Conservation (phyloP, 2,888 invertebrate genomes). For the Amphipyra berbera region DNA sequence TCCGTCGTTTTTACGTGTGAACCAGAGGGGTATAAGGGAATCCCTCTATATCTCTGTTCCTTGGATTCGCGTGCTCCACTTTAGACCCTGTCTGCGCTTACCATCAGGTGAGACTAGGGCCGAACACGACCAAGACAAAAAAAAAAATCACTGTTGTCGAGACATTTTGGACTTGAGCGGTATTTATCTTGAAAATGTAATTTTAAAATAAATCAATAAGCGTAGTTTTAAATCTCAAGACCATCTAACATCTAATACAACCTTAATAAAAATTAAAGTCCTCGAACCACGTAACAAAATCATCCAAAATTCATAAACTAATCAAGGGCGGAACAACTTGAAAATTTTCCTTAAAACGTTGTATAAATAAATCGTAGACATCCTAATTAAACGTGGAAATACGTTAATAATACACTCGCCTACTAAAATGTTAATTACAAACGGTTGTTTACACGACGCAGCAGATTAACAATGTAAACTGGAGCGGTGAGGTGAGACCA, state of each 20-base stretch:
- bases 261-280: conserved; percentile 22
- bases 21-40: no score
- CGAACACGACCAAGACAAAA: no score
- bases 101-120: no score
- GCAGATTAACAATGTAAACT: conserved; percentile 70
- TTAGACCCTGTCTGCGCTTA: no score
- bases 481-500: conserved; percentile 55
- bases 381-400: conserved; percentile 59
- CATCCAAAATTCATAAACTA: conserved; percentile 51
- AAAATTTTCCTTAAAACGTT: conserved; percentile 36
- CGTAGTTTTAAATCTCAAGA: conserved; percentile 12
- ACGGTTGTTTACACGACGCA: conserved; percentile 60
- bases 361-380: conserved; percentile 47
- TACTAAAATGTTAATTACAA: conserved; percentile 69
- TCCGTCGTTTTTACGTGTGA: no score
- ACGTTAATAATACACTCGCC: conserved; percentile 59
- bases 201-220: no score
- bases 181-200: no score
- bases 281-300: conserved; percentile 14
- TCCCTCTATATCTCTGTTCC: no score
- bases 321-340: conserved; percentile 31
- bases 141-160: no score
- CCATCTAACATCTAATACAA: conserved; percentile 2
- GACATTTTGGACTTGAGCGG: no score
- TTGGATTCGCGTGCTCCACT: no score